Percentiles rank a stretch among this genome's conserved stretches.
phyloP scores from a whole-genome alignment of 2,888 invertebrate species.

The Spialia ferax region DNA sequence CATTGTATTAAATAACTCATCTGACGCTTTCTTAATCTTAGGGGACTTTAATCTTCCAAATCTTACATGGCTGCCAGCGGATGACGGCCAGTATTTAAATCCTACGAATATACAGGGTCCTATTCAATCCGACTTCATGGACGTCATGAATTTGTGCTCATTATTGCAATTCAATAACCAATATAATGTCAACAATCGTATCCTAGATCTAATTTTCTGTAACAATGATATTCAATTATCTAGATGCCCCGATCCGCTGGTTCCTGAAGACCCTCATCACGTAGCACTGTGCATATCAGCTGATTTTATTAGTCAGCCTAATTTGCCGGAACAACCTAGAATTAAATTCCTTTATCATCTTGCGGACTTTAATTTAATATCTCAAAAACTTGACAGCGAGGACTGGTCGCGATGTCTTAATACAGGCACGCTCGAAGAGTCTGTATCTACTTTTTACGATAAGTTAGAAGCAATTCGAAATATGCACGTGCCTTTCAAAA shows the following conservation, averaged over 20 bases:
- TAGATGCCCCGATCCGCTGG: background rate
- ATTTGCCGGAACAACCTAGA: background rate
- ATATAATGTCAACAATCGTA: background rate
- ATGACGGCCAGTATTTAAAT: background rate
- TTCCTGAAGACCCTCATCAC: slow-evolving; percentile 2
- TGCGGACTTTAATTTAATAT: slow-evolving; percentile 9
- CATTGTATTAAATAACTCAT: background rate
- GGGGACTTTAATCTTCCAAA: slow-evolving; percentile 15
- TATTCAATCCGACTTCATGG: background rate
- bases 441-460: background rate
- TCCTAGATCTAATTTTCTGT: slow-evolving; percentile 13
- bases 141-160: background rate
- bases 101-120: background rate
- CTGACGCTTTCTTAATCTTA: background rate
- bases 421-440: background rate
- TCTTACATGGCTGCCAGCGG: background rate
- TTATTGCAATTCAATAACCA: slow-evolving; percentile 10
- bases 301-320: background rate
- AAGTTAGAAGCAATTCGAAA: background rate
- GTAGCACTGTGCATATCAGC: background rate
- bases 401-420: slow-evolving; percentile 3
- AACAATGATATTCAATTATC: background rate
- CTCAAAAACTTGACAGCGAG: background rate
- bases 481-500: background rate
- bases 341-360: slow-evolving; percentile 3